Conservation (phyloP, 2,113 vertebrate genomes). For the Spilogale gracilis region DNA sequence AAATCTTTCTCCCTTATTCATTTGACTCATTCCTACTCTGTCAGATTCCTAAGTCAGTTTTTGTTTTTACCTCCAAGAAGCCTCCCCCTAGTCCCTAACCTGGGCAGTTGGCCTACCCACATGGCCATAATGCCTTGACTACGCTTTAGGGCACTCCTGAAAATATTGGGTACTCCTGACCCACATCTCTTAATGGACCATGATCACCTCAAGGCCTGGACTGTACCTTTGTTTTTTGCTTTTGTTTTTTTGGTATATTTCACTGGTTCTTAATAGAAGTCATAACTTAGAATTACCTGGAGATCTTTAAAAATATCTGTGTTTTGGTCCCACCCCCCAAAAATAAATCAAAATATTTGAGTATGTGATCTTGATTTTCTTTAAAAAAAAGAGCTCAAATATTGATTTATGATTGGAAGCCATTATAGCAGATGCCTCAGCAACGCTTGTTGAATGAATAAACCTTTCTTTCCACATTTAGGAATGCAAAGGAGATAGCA, state of each 20-base stretch:
- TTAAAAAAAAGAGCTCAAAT: neutral
- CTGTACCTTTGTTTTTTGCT: neutral
- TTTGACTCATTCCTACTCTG: too few relatives aligned
- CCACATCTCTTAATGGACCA: neutral
- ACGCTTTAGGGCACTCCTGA: too few relatives aligned
- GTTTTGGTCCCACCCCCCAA: neutral
- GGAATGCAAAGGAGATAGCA: neutral
- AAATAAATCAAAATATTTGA: neutral
- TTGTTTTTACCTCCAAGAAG: neutral
- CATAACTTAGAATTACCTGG: neutral
- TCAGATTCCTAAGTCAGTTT: neutral
- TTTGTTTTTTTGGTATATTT: neutral
- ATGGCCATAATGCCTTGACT: accelerated
- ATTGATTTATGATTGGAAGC: neutral
- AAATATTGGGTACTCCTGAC: accelerated
- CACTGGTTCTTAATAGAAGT: neutral
- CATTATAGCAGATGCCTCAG: neutral
- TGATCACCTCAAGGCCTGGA: neutral
- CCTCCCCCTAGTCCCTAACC: too few relatives aligned
- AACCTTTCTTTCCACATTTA: neutral
- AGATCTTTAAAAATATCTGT: neutral
- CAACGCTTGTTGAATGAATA: neutral
- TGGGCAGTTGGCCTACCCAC: too few relatives aligned
- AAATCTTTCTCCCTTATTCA: accelerated
- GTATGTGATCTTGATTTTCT: neutral